Conservation (phyloP, 2,797 vertebrate species). For the Darevskia mixta region DNA sequence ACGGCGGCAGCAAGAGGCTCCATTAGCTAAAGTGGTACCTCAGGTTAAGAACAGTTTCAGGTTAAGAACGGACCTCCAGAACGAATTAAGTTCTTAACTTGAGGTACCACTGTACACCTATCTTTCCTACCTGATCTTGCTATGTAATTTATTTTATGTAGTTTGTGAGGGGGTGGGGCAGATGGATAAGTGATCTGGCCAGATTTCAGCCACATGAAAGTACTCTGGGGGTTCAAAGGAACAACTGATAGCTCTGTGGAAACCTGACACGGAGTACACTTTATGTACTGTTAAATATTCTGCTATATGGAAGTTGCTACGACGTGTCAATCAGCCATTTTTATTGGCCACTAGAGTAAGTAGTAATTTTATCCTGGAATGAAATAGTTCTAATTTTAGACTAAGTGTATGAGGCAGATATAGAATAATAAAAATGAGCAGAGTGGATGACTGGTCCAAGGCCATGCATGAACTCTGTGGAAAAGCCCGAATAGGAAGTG, state of each 20-base stretch:
- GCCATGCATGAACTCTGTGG: not conserved
- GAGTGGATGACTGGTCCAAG: fast-evolving
- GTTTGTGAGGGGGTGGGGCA: not conserved
- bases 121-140: not conserved
- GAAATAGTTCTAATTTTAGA: not conserved
- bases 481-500: not conserved
- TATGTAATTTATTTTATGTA: conserved; percentile 6
- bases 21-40: too few relatives aligned
- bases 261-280: conserved; percentile 8
- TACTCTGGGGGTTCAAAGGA: conserved; percentile 20
- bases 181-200: not conserved
- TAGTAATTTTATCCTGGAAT: not conserved
- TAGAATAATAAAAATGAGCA: not conserved
- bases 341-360: conserved; percentile 21
- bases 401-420: not conserved
- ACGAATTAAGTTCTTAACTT: too few relatives aligned
- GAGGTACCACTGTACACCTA: not conserved
- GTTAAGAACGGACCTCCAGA: too few relatives aligned
- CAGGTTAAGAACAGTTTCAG: too few relatives aligned
- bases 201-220: not conserved
- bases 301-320: not conserved
- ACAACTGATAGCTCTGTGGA: not conserved
- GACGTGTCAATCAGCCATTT: not conserved
- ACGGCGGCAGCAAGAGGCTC: too few relatives aligned
- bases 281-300: conserved; percentile 27